Base-by-base conservation (phyloP, 1,140 invertebrate genomes). In the Drosophila pseudoobscura region DNA sequence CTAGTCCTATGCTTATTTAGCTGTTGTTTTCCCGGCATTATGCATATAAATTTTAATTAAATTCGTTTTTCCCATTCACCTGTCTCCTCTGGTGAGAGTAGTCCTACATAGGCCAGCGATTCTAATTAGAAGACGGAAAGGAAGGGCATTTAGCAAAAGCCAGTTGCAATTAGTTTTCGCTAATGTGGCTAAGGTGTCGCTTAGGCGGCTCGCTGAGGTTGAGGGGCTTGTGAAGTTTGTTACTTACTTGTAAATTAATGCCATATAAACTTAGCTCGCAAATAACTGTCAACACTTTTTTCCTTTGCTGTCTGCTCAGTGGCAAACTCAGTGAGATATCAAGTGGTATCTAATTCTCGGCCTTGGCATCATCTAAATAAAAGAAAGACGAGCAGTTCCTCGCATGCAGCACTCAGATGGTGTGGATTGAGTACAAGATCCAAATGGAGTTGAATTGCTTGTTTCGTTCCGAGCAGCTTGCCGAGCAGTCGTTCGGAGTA, bases 31-130 rank as follows among this genome's bases (percentile, higher is more conserved):
- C 49, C 39, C 57, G 46, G 57, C 39, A 73, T 47, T 62, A 46
- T 62, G 43, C 50, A 52, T 52, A 53, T 54, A 54, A 65, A 75
- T 74, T 74, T 74, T 74, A 74, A 74, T 75, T 75, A 75, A 69
- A 69, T 69, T 56, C 31, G 51, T 60, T 73, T 75, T 69, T 65
- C 35, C 44, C 29, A 50, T 63, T 41, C 65, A 64, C 44, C 46
- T 51, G 39, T 29, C 29, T 8, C 31, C 31, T 11, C 9, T 11
- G 9, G 1, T 4, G 5, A 5, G 11, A 13, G 11, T 13, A 39
- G 35, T 13, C 5, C 3, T 13, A 11, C 35, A 39, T 39, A 51
- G 49, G 51, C 39, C 29, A 50, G 50, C 70, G 11, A 39, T 62
- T 55, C 72, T 72, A 73, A 73, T 73, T 73, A 73, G 70, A 73